phyloP scores from a whole-genome alignment of 2,888 invertebrate species.

The Caenorhabditis zanzibari region DNA sequence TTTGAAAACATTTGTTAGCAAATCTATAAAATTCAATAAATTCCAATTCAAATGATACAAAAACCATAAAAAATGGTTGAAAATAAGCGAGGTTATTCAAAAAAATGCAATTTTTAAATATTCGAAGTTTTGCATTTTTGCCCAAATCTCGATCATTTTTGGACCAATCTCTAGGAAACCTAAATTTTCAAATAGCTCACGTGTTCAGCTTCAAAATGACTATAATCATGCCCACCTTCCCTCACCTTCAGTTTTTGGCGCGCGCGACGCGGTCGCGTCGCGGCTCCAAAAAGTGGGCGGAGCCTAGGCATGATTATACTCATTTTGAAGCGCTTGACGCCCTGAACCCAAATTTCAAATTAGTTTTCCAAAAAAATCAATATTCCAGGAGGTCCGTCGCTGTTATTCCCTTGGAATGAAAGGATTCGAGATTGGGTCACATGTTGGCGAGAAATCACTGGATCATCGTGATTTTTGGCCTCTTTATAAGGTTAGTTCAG shows the following conservation, averaged over 20 bases:
- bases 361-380: too few species aligned
- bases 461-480: constrained; percentile 85
- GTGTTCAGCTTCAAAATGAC: not conserved
- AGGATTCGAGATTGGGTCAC: constrained; percentile 86
- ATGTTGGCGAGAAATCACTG: constrained; percentile 86
- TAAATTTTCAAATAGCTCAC: not conserved
- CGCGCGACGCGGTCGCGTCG: too few species aligned
- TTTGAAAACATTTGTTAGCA: too few species aligned
- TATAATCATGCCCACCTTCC: not conserved
- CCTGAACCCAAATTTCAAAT: not conserved
- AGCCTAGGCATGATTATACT: not conserved
- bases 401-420: constrained; percentile 85
- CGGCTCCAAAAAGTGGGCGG: too few species aligned
- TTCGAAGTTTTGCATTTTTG: not conserved
- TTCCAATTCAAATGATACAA: not conserved
- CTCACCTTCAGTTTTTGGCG: not conserved
- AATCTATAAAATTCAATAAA: too few species aligned
- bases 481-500: constrained; percentile 85
- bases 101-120: not conserved
- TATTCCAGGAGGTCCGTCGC: constrained; percentile 85
- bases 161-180: not conserved
- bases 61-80: not conserved
- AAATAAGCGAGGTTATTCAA: not conserved
- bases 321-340: not conserved
- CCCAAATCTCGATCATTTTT: not conserved